Base-by-base conservation (phyloP, 2,888 invertebrate genomes). In the Dicyrtoma fusca region DNA sequence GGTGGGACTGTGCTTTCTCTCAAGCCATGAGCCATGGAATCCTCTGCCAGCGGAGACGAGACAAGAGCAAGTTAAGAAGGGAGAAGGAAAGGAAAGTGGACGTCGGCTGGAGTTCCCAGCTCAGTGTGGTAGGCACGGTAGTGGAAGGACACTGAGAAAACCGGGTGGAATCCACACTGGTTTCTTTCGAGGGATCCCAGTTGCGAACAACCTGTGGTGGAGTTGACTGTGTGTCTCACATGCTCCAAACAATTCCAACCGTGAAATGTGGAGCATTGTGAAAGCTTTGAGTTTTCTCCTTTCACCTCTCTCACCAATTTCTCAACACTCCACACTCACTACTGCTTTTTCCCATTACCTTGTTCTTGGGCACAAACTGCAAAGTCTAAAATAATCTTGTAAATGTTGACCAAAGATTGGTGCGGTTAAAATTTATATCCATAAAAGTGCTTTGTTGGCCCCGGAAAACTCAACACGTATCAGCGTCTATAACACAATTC, bases 181-280 rank as follows among this genome's bases (percentile, higher is more conserved):
- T 61, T 21, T 34, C 11, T 19, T 10, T 44, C 19, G 26, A 23
- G 19, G 23, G 62, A 17, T 55, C 26, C 23, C 66, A 79, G 79
- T 79, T 75, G 77, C 73, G 74, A 77, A 66, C 75, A 77, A 75
- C 75, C 75, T 77, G 75, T 77, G 76, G 75, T 77, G 65, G 74
- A 70, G 76, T 75, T 76, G 77, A 75, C 75, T 78, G 61, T 73
- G 65, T 69, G 55, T 65, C 34, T 26, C n/a, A 17, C 42, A 62
- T 62, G 62, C 51, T 51, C 51, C 53, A n/a, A 23, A 61, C 13
- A 57, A 57, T 57, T 25, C 17, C 49, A 4, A 17, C 17, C 49
- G 14, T 49, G 4, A 21, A 21, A 13, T 19, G 57, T 21, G 57
- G 57, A 57, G 14, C 13, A 57, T 19, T 19, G 57, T 6, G n/a